Base-by-base conservation (phyloP, 2,113 vertebrate species). In the Recurvirostra avosetta region DNA sequence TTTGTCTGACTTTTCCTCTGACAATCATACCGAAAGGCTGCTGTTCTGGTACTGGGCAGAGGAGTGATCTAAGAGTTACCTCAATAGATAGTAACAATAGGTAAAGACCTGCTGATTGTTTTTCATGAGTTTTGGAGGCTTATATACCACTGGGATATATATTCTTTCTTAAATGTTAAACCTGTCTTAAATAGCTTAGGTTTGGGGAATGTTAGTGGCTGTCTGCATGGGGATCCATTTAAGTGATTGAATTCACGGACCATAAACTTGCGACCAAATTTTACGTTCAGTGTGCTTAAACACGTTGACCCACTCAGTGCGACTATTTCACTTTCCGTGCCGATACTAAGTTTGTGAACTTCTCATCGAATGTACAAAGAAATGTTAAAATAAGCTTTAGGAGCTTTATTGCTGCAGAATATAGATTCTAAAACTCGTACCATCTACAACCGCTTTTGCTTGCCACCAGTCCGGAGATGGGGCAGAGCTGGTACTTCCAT, bases 371-470 rank as follows among this genome's bases (percentile, higher is more conserved):
- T 63, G 36, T 12, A 16, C 14, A 8, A 59, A 32, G 23, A 80
- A 75, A 63, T 38, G 2, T 34, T 76, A 83, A 88, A 78, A n/a
- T n/a, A 43, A 94, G 22, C 41, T 22, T 66, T 59, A 49, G 38
- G 40, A 40, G 40, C 40, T 40, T 40, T 32, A 8, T 5, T 80
- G 22, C 21, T 68, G 52, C 38, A 63, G 65, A 81, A 53, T 55
- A 8, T 40, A 65, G 21, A 53, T 75, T 55, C 29, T 73, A 41
- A 76, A 81, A 41, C 29, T 89, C 5, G 0, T 26, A 36, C 8
- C 0, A 0, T 40, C 41, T 82, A 22, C 55, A 84, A 6, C 23
- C 2, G 0, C 11, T 74, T 73, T 18, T 55, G 11, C 29, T 71
- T 74, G n/a, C 23, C 61, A 14, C 45, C 14, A 23, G 0, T 41